Base-by-base conservation (phyloP, 2,797 vertebrate species). In the Sebastes alutus region DNA sequence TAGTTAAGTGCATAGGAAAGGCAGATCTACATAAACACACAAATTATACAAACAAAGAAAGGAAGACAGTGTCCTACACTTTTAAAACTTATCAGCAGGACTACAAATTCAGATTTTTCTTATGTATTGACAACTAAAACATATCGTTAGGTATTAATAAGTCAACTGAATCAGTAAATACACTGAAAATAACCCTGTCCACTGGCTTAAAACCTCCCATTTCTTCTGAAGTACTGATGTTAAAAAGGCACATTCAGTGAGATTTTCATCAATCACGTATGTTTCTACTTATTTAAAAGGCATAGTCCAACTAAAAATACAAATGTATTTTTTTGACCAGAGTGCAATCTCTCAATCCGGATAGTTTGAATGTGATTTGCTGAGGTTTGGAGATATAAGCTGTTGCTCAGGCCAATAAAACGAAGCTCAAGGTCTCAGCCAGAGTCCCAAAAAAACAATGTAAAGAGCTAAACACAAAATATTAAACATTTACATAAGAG, bases 1-100 rank as follows among this genome's bases (percentile, higher is more conserved):
- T 95, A 96, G 94, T 94, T 87, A 81, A 94, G 91, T 93, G 91
- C 93, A 95, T 92, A 89, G 90, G 71, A 82, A 82, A 82, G 82
- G 80, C 52, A 55, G 73, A 87, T 76, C 65, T 72, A 76, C 61
- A 80, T 52, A 61, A 52, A 65, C 62, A 79, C 38, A 81, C 20
- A 64, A 60, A 66, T 64, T 11, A 66, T 32, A 81, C n/a, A 77
- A 49, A 64, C 58, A 62, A 65, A 42, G 1, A 22, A 9, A 65
- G 38, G 38, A 76, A 83, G 65, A 83, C 76, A 49, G 56, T 49
- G 54, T 83, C 72, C 56, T 30, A 18, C 49, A 56, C 72, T 23
- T 70, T 68, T 4, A 32, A 60, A 81, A 55, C 22, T 38, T 9
- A 77, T 76, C 75, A 80, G 79, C 65, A 80, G 74, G 72, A 75